Conservation (phyloP, 2,113 vertebrate genomes). For the Glaucidium brasilianum region DNA sequence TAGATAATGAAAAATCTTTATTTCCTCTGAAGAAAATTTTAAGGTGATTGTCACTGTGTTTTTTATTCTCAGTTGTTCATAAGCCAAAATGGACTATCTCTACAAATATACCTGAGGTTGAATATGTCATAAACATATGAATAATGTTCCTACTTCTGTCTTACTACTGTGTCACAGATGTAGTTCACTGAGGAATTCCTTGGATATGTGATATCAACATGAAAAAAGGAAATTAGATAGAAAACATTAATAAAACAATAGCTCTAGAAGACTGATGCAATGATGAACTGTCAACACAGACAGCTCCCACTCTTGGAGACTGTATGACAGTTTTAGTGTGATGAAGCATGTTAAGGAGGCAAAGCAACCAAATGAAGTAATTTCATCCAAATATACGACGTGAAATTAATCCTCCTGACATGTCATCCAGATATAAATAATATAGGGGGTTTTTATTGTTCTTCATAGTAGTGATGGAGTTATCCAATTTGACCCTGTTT, state of each 20-base stretch:
- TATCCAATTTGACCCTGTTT: background rate
- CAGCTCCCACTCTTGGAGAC: background rate
- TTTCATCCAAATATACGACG: background rate
- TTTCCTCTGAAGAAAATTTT: background rate
- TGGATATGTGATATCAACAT: background rate
- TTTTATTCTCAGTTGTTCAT: background rate
- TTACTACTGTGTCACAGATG: background rate
- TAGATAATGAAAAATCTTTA: background rate
- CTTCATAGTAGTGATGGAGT: background rate
- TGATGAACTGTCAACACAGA: background rate
- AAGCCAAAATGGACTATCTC: background rate
- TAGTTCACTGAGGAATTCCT: background rate
- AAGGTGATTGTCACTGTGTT: background rate
- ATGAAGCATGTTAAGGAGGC: background rate
- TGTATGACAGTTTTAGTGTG: background rate
- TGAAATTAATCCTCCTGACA: background rate
- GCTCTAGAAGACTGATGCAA: background rate
- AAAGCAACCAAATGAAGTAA: background rate
- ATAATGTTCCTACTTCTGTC: background rate
- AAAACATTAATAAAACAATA: conserved; percentile 53
- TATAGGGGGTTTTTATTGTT: background rate
- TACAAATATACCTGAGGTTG: background rate
- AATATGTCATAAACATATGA: background rate
- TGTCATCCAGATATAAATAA: background rate
- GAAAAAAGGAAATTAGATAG: conserved; percentile 23